Base-by-base conservation (phyloP, 2,888 invertebrate genomes). In the Phalera bucephala region DNA sequence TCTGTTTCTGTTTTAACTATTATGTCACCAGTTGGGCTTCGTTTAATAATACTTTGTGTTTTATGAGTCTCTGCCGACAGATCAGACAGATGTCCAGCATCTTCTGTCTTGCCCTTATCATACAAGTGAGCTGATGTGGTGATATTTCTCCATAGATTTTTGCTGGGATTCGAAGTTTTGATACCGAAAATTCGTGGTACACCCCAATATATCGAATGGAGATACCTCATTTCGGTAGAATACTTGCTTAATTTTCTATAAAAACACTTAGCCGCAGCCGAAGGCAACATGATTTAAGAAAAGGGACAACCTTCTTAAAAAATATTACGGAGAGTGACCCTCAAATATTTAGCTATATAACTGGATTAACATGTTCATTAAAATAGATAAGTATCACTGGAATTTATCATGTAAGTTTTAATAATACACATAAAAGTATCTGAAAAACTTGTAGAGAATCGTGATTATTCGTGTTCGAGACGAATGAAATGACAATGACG, bases 1-100 rank as follows among this genome's bases (percentile, higher is more conserved):
- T 83, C 75, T 27, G 77, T 79, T 59, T 88, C 86, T 31, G 88
- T 81, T 64, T 86, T 87, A 3, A 89, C 85, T 46, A 80, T 66
- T 38, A 88, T 80, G 42, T 80, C 75, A 14, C 75, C 79, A 22
- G 79, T 58, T 11, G 68, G 58, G 61, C 76, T 81, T 42, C 76
- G 73, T 52, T 78, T 74, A 20, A 74, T 65, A 14, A 67, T 36
- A 48, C 67, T 70, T 38, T 76, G 47, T 9, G 51, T 32, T 41
- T 64, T 49, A 17, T 62, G 52, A 21, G 39, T 39, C 29, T 62
- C 45, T 36, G 47, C 10, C 10, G 47, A 36, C 9, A 40, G 12
- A 27, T 49, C 40, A 13, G 49, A 12, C 12, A 31, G 0, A 7
- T 54, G 43, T 36, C 60, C 57, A 3, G 36, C 50, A 41, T 72